Percentiles rank a stretch among this genome's conserved stretches.
Evolutionary conservation across 2,797 vertebrate species (phyloP).

Genomic region (Periparus ater): DNA sequence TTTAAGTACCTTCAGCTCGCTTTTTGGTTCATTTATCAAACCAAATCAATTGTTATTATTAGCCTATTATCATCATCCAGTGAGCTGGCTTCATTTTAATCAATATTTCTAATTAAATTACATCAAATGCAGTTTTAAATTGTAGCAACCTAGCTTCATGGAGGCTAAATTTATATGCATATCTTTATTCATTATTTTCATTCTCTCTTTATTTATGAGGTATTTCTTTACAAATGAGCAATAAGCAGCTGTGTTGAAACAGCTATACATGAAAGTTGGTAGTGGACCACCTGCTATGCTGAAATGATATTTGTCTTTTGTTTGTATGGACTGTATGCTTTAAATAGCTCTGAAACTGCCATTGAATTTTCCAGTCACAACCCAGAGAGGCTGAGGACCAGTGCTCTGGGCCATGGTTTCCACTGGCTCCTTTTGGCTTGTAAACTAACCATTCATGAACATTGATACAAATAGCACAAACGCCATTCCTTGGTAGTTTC

Average conservation of each 20-base stretch:
- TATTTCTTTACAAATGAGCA: not conserved
- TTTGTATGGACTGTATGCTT: not conserved
- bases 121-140: constrained; percentile 47
- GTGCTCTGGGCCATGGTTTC: not conserved
- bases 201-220: not conserved
- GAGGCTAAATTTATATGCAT: not conserved
- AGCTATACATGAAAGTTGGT: not conserved
- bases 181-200: not conserved
- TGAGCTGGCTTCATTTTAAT: constrained; percentile 51
- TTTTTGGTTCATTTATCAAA: constrained; percentile 58
- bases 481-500: not conserved
- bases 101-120: constrained; percentile 69
- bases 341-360: not conserved
- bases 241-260: not conserved
- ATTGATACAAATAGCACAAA: not conserved
- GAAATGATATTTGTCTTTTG: not conserved
- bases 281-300: not conserved
- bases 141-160: not conserved
- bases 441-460: not conserved
- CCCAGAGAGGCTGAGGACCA: not conserved
- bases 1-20: not conserved
- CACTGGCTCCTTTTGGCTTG: not conserved
- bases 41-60: constrained; percentile 66
- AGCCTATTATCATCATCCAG: constrained; percentile 60
- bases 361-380: constrained; percentile 15